Base-by-base conservation (phyloP, 1,140 invertebrate species). In the Drosophila sucinea region DNA sequence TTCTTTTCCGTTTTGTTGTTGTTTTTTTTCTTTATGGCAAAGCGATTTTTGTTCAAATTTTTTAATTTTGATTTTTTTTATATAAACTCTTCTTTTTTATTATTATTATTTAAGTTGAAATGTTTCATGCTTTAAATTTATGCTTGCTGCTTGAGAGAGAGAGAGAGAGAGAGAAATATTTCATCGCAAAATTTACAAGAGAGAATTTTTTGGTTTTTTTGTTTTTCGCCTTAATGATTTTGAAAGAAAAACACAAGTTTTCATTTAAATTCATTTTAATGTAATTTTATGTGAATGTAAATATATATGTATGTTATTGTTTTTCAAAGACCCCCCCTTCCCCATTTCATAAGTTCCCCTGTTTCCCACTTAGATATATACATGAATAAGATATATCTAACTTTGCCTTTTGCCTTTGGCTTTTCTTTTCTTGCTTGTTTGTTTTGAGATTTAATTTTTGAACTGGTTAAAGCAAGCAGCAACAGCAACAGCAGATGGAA, bases 151-250 rank as follows among this genome's bases (percentile, higher is more conserved):
- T 47, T 47, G 17, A 44, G 60, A 67, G 67, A 64, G 51, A 70
- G 32, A 54, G n/a, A 44, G 68, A 78, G 63, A 67, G 64, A 64
- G 33, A 64, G 35, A 56, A 23, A 51, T 64, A 79, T 7, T 72
- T 72, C 40, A 72, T 51, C 4, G 44, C 23, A 76, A 79, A 17
- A 79, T 79, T 60, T 79, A 79, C 76, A 79, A 79, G 76, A 78
- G 62, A 30, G 27, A 51, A 33, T 33, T 57, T 30, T 56, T 60
- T 32, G 60, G 60, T 73, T 44, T 57, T 38, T 58, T 66, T 2
- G 23, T 51, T 51, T 44, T 51, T 51, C 25, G 44, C 23, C 44
- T 51, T 10, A 66, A 67, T 68, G 66, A 73, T 75, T 70, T 78
- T 47, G 47, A 63, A 69, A 63, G 44, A 67, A 63, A 75, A 71